phyloP scores from a whole-genome alignment of 2,113 vertebrate species.

The Lasiurus cinereus region DNA sequence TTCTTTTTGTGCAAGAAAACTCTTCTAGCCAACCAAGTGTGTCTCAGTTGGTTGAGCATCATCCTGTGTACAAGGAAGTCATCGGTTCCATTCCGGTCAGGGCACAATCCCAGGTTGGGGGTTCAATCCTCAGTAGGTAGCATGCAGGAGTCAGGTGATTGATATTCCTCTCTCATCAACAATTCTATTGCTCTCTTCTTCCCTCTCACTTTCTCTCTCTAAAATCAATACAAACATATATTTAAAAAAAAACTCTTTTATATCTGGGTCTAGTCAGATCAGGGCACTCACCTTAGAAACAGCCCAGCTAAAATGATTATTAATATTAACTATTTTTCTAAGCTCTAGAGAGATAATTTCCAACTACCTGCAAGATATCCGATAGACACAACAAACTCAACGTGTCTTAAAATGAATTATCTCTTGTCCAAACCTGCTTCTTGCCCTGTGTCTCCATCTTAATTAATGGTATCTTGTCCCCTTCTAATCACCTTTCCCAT shows the following conservation, averaged over 20 bases:
- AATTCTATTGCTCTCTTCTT: no score
- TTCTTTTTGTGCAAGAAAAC: neutral
- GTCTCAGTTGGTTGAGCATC: no score
- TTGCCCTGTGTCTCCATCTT: neutral
- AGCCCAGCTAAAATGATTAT: slow-evolving; percentile 3
- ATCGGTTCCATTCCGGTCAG: no score
- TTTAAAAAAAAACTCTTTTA: neutral
- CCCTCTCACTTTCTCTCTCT: no score
- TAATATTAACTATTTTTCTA: neutral
- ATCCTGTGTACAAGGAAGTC: no score
- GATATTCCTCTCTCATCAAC: no score
- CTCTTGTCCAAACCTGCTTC: slow-evolving; percentile 1
- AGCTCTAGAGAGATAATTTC: slow-evolving; percentile 1
- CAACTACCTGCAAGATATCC: neutral
- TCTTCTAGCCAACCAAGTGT: neutral
- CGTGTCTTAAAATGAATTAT: neutral
- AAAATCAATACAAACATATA: no score
- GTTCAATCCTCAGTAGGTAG: no score
- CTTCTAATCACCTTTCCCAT: neutral
- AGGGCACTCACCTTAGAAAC: neutral
- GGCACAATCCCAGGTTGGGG: no score
- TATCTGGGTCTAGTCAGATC: neutral
- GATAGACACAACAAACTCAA: neutral
- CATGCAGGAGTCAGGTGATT: no score
- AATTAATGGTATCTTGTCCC: neutral